Conservation (phyloP, 2,888 invertebrate species). For the Ypsolopha scabrella region DNA sequence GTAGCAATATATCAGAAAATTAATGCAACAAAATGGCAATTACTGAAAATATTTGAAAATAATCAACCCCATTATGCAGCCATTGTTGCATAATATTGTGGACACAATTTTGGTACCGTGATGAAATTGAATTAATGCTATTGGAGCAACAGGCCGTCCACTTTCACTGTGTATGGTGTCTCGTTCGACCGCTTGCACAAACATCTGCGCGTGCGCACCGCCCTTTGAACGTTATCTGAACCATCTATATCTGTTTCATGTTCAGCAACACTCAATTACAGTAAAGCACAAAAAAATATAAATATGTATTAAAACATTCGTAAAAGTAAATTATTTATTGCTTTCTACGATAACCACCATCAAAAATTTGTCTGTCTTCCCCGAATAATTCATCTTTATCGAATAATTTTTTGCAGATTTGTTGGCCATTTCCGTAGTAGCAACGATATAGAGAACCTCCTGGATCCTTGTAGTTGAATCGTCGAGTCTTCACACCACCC, state of each 20-base stretch:
- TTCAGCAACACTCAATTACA: background rate
- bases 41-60: too few species aligned
- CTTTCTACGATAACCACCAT: background rate
- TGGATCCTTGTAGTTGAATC: slow-evolving; percentile 30
- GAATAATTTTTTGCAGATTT: slow-evolving; percentile 39
- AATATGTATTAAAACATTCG: too few species aligned
- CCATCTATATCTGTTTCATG: background rate
- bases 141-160: background rate
- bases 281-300: background rate
- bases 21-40: too few species aligned
- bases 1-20: too few species aligned
- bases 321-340: background rate
- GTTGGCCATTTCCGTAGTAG: slow-evolving; percentile 46
- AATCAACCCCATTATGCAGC: too few species aligned
- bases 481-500: slow-evolving; percentile 21
- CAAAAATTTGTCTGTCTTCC: background rate
- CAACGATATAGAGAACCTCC: slow-evolving; percentile 48
- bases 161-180: slow-evolving; percentile 1
- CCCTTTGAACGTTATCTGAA: slow-evolving; percentile 6
- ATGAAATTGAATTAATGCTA: background rate
- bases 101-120: too few species aligned
- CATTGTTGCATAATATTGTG: too few species aligned
- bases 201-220: slow-evolving; percentile 2
- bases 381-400: background rate
- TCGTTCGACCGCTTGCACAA: background rate